A percentile compares a stretch with the other conserved stretches of the same genome.
Evolutionary conservation across 2,797 vertebrate species (phyloP).

Genomic region (Vespertilio murinus): DNA sequence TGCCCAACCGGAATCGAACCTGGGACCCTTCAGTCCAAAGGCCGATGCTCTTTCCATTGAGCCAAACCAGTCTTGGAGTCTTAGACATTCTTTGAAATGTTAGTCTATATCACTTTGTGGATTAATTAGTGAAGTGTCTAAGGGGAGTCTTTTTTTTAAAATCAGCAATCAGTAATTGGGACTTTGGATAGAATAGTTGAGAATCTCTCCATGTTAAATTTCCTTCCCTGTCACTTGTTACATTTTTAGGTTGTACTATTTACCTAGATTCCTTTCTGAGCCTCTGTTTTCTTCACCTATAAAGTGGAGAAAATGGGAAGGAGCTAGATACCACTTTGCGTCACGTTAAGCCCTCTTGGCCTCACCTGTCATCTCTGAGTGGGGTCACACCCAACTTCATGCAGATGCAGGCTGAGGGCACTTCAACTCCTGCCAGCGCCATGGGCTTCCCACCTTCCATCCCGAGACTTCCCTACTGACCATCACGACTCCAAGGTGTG

Average conservation of each 20-base stretch:
- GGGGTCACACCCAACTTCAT: background rate
- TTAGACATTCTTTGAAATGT: background rate
- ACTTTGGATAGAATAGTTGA: background rate
- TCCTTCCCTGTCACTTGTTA: background rate
- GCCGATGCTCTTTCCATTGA: no score
- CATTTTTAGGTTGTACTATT: background rate
- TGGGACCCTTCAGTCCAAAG: no score
- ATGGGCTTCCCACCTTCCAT: background rate
- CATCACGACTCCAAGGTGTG: background rate
- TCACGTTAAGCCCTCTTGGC: background rate
- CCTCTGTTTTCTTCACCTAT: background rate
- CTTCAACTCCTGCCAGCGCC: rapidly evolving
- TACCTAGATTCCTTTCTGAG: background rate
- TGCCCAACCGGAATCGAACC: no score
- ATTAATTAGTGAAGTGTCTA: background rate
- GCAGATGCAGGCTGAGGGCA: background rate
- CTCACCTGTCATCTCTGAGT: background rate
- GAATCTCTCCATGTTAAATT: background rate
- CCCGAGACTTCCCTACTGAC: background rate
- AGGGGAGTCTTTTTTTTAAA: background rate
- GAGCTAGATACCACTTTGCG: background rate
- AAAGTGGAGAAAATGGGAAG: background rate
- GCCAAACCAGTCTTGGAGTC: no score
- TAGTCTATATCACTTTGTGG: background rate
- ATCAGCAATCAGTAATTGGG: background rate